A percentile compares a stretch with the other conserved stretches of the same genome.
These are phyloP conservation scores for cat (Felis catus) DNA, from an alignment of 2,113 vertebrate genomes.

Conservation along the genomic window DNA sequence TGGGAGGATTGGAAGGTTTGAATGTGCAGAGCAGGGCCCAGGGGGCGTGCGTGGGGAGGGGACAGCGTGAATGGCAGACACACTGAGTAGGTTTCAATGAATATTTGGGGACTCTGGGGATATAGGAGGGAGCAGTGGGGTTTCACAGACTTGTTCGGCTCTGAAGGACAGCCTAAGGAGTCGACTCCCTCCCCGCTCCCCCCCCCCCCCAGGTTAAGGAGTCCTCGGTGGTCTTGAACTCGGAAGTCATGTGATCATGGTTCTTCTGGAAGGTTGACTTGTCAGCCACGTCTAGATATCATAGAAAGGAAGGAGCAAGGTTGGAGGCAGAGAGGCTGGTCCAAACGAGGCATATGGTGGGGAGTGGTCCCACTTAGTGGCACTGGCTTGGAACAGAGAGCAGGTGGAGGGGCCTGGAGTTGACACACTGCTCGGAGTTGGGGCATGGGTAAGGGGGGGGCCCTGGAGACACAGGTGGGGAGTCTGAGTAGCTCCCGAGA, in stretches of 20 bases:
- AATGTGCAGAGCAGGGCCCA: not conserved
- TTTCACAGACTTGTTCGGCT: not conserved
- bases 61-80: accelerated
- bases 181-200: not conserved
- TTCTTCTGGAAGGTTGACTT: not conserved
- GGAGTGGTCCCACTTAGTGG: not conserved
- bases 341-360: not conserved
- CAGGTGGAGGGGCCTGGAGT: not conserved
- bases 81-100: not conserved
- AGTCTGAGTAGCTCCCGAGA: not conserved
- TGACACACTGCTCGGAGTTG: not conserved
- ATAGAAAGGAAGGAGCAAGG: not conserved
- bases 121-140: not conserved
- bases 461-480: not conserved
- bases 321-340: not conserved
- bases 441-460: too few species aligned
- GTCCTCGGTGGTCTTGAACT: not conserved
- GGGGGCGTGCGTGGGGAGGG: not conserved
- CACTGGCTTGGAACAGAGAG: not conserved
- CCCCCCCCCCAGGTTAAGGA: not conserved
- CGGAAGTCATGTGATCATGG: not conserved
- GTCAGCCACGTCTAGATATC: not conserved
- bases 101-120: accelerated
- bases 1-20: not conserved
- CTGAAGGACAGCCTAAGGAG: not conserved